Conservation (phyloP, 2,888 invertebrate species). For the Polydrusus cervinus region DNA sequence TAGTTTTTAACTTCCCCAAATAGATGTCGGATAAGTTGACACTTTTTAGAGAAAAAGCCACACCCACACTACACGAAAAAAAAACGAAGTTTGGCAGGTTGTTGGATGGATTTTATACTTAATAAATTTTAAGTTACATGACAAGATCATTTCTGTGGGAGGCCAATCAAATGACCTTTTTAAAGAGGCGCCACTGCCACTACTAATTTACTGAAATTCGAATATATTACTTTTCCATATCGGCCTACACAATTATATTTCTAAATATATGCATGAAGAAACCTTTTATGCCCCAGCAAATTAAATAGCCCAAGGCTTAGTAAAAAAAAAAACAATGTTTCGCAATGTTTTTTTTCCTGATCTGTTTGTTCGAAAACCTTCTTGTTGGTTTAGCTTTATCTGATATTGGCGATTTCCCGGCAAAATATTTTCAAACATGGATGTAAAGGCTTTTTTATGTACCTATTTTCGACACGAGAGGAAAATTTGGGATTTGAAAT, state of each 20-base stretch:
- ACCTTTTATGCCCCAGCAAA: background rate
- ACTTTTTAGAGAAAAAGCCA: too few species aligned
- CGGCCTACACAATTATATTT: background rate
- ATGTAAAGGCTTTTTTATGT: background rate
- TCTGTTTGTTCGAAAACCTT: constrained; percentile 10
- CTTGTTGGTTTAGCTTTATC: constrained; percentile 12
- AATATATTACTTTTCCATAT: background rate
- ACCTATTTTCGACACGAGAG: background rate
- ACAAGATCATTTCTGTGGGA: too few species aligned
- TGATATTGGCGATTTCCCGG: constrained; percentile 1
- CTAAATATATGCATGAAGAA: constrained; percentile 1
- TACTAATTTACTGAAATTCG: too few species aligned
- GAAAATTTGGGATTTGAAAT: background rate
- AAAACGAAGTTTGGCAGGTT: too few species aligned
- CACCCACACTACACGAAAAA: too few species aligned
- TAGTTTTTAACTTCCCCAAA: too few species aligned
- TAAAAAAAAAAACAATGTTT: constrained; percentile 9
- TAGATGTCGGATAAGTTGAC: too few species aligned
- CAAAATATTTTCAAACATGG: constrained; percentile 1
- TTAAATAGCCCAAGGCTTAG: constrained; percentile 13
- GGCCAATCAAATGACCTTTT: too few species aligned
- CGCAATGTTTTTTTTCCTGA: constrained; percentile 9
- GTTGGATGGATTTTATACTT: too few species aligned
- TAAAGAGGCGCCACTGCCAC: too few species aligned
- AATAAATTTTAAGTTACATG: too few species aligned